Conservation (phyloP, 92 coral and sea anemone species). For the Parazoanthus darwini region DNA sequence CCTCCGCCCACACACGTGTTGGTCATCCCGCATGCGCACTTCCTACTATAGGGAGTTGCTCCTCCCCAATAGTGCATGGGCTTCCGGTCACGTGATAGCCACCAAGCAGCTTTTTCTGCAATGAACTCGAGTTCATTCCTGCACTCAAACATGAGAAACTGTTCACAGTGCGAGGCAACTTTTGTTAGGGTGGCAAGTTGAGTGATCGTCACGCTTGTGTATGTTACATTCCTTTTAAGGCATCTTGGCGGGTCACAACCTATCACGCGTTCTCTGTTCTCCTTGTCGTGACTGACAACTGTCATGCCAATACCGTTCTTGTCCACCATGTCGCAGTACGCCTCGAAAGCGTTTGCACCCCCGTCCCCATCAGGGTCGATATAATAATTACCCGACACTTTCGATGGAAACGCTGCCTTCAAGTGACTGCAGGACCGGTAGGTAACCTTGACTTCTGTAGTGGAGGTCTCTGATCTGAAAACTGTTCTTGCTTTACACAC, state of each 20-base stretch:
- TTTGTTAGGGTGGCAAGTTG: neutral
- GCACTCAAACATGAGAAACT: neutral
- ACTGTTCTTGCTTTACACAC: neutral
- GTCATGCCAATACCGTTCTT: neutral
- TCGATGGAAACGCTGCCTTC: neutral
- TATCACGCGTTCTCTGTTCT: slow-evolving; percentile 4
- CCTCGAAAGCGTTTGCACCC: slow-evolving; percentile 7
- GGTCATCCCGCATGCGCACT: slow-evolving; percentile 38
- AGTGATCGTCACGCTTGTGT: neutral
- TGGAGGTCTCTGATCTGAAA: neutral
- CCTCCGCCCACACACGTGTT: slow-evolving; percentile 33
- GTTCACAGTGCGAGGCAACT: neutral
- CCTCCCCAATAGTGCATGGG: slow-evolving; percentile 1
- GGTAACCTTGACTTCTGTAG: slow-evolving; percentile 5
- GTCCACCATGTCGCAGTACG: slow-evolving; percentile 26
- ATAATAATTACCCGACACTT: neutral
- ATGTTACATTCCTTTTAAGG: too few relatives aligned
- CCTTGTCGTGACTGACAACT: slow-evolving; percentile 34
- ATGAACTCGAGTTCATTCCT: neutral
- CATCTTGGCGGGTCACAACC: neutral
- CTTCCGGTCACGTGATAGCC: neutral
- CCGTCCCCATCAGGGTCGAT: neutral
- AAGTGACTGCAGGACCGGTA: slow-evolving; percentile 11
- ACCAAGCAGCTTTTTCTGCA: neutral
- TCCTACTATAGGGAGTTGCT: slow-evolving; percentile 13